These are phyloP conservation scores for Dascyllus trimaculatus DNA, from an alignment of 2,113 vertebrate species.

Conservation along the genomic window DNA sequence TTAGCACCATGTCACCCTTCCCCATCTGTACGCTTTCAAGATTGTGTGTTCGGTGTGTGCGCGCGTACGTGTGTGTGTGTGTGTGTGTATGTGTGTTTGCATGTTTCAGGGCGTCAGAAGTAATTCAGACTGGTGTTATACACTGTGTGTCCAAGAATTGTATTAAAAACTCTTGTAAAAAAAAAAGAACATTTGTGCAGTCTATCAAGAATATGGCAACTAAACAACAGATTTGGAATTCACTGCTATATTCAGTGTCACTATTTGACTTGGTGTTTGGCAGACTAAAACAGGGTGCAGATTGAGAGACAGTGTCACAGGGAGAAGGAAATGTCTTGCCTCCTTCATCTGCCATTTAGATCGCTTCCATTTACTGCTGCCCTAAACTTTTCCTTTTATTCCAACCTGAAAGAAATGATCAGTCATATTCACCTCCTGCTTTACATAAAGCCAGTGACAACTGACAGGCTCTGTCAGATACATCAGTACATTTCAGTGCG, in stretches of 20 bases:
- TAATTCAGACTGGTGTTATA: constrained; percentile 43
- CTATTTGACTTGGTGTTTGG: constrained; percentile 80
- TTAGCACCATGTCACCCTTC: constrained; percentile 84
- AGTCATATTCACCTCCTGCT: constrained; percentile 22
- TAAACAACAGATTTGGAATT: constrained; percentile 76
- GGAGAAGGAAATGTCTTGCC: constrained; percentile 68
- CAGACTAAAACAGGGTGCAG: constrained; percentile 72
- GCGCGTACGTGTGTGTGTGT: too few relatives aligned
- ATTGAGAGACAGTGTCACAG: constrained; percentile 79
- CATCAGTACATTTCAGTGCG: constrained; percentile 9
- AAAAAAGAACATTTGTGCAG: constrained; percentile 75
- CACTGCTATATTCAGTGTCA: constrained; percentile 79
- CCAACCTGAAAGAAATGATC: constrained; percentile 41
- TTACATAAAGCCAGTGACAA: constrained; percentile 13
- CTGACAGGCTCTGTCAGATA: constrained; percentile 46
- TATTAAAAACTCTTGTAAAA: constrained; percentile 50
- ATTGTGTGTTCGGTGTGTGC: constrained; percentile 11
- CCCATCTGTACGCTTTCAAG: constrained; percentile 85
- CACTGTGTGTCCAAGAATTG: constrained; percentile 42
- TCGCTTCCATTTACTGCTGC: constrained; percentile 20
- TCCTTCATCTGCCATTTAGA: constrained; percentile 67
- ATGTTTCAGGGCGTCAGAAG: constrained; percentile 39
- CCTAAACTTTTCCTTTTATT: constrained; percentile 15
- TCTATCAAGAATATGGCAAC: constrained; percentile 73
- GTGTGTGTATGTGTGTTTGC: constrained; percentile 6